These are phyloP conservation scores for Eristalis arbustorum DNA, from an alignment of 2,888 invertebrate genomes.

Conservation along the genomic window DNA sequence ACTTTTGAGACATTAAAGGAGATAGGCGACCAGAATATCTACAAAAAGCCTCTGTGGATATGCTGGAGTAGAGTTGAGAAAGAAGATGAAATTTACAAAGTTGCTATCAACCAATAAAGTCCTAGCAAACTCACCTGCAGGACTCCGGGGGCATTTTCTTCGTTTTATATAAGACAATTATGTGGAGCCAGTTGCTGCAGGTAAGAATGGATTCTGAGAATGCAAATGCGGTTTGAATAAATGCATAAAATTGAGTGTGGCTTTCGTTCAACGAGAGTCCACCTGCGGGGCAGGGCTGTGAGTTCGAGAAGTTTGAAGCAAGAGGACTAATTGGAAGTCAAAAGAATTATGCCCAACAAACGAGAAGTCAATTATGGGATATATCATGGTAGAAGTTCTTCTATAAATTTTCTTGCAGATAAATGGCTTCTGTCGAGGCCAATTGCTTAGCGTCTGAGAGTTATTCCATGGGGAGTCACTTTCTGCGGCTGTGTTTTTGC, in stretches of 20 bases:
- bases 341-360: constrained; percentile 43
- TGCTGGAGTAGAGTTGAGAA: not conserved
- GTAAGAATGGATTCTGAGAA: constrained; percentile 51
- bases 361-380: constrained; percentile 33
- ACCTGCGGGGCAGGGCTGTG: not conserved
- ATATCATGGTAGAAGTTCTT: not conserved
- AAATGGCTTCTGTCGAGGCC: not conserved
- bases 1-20: constrained; percentile 53
- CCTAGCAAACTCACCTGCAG: constrained; percentile 33
- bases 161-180: constrained; percentile 39
- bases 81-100: constrained; percentile 25
- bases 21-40: not conserved
- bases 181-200: constrained; percentile 17
- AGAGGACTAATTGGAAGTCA: constrained; percentile 18
- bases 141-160: constrained; percentile 43
- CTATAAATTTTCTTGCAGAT: not conserved
- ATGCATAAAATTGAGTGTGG: constrained; percentile 34
- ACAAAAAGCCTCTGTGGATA: not conserved
- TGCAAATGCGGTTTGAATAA: constrained; percentile 63
- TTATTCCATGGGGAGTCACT: not conserved
- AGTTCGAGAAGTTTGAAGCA: constrained; percentile 18
- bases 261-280: constrained; percentile 5
- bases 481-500: not conserved
- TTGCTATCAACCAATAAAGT: constrained; percentile 37
- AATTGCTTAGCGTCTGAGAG: not conserved